Evolutionary conservation across 2,113 vertebrate genomes (phyloP), one percentile per base, ranked within the genome.

Genomic region (Sceloporus tristichus): DNA sequence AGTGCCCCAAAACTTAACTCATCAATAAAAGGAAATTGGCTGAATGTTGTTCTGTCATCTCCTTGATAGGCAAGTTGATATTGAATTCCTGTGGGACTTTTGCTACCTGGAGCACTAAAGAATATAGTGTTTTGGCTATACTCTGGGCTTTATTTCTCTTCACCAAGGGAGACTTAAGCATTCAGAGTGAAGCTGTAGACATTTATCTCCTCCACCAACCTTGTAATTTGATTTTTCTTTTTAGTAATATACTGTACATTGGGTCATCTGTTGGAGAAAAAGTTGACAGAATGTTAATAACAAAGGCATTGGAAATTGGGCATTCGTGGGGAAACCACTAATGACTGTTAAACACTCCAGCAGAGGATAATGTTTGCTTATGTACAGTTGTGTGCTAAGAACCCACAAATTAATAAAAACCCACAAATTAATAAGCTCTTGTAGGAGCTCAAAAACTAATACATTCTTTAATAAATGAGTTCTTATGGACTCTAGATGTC

Each of bases 1-100:
- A 84, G 77, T 90, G 91, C 89, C 92, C 91, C 91, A 82, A 38
- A 93, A 94, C 91, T 94, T 93, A 89, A 88, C 89, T 91, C 88
- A 91, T 93, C 92, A 93, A 85, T 90, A 90, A 78, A 92, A 91
- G 87, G 82, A 79, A 79, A 71, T 85, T 89, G 89, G 62, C 87
- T 87, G 40, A 79, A 23, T 34, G n/a, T 3, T 6, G 29, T 68
- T 71, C 79, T 87, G 89, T 85, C 92, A 71, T 59, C 48, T 70
- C 82, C 29, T 59, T 87, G 73, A 88, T 89, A 91, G 65, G 34
- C 66, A 88, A 84, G 65, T 54, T 91, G 77, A 88, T n/a, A n/a
- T 18, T 79, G 56, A 74, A 66, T 71, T 40, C 56, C 48, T 38
- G 11, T 23, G 18, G 87, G 91, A 91, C 75, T 42, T 53, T 74